Evolutionary conservation across 2,888 invertebrate species (phyloP).

Genomic region (Gari tellinella): DNA sequence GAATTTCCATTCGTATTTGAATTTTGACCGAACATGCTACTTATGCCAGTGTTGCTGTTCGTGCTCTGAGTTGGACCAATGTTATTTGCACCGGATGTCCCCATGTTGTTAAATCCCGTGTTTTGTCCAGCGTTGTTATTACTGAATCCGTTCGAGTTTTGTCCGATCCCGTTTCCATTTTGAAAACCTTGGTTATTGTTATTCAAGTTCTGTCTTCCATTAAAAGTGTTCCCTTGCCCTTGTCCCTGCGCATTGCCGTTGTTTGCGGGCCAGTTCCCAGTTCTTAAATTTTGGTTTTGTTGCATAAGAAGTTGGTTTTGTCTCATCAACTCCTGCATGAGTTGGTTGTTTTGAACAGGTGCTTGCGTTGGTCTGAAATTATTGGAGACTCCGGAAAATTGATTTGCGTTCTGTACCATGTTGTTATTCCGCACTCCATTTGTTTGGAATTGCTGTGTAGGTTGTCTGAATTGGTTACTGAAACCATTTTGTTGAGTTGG

Average conservation of each 20-base stretch:
- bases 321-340: slow-evolving; percentile 40
- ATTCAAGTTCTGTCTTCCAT: background rate
- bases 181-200: background rate
- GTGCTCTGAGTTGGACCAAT: no score
- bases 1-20: no score
- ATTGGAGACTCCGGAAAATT: no score
- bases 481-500: background rate
- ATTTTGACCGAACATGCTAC: background rate
- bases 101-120: no score
- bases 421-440: background rate
- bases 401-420: no score
- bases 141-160: background rate
- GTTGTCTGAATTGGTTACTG: no score
- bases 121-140: slow-evolving; percentile 1
- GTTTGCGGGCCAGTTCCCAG: no score
- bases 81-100: no score
- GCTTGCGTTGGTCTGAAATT: slow-evolving; percentile 16
- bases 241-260: background rate
- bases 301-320: slow-evolving; percentile 51
- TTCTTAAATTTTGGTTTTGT: slow-evolving; percentile 40
- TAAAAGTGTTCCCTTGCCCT: background rate
- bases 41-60: background rate
- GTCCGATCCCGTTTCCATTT: slow-evolving; percentile 8
- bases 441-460: background rate
- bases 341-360: background rate